These are phyloP conservation scores for Neolamprologus longior DNA, from an alignment of 2,113 vertebrate species.

Conservation along the genomic window DNA sequence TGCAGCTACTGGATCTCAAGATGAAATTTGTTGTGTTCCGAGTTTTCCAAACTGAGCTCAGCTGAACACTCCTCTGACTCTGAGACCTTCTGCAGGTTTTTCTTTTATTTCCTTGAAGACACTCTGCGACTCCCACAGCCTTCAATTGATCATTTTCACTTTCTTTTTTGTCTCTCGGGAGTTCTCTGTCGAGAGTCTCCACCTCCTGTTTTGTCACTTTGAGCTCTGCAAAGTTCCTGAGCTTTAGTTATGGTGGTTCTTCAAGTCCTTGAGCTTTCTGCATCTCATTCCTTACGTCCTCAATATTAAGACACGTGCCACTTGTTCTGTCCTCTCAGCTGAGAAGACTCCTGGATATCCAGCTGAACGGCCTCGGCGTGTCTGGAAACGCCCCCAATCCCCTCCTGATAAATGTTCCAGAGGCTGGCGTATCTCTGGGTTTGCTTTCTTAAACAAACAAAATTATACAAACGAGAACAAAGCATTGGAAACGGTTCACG, in stretches of 20 bases:
- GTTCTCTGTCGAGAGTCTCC: neutral
- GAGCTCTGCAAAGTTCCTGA: neutral
- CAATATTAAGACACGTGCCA: neutral
- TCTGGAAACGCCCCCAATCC: fast-evolving
- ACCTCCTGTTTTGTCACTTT: neutral
- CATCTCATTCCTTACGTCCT: neutral
- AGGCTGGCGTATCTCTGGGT: neutral
- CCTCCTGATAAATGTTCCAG: neutral
- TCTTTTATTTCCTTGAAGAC: neutral
- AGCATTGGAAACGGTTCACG: neutral
- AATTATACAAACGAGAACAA: neutral
- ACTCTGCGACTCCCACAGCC: neutral
- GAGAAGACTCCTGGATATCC: neutral
- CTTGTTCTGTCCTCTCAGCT: neutral
- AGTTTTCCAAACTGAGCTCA: neutral
- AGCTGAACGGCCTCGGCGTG: neutral
- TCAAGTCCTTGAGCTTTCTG: neutral
- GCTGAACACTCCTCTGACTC: neutral
- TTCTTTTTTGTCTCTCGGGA: neutral
- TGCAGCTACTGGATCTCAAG: neutral
- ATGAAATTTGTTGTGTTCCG: neutral
- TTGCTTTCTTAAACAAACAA: neutral
- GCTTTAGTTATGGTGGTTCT: neutral
- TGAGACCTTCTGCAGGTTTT: neutral
- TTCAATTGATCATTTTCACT: neutral